Evolutionary conservation across 2,888 invertebrate species (phyloP), one percentile per base, ranked within the genome.

Genomic region (Polyommatus iphigenia): DNA sequence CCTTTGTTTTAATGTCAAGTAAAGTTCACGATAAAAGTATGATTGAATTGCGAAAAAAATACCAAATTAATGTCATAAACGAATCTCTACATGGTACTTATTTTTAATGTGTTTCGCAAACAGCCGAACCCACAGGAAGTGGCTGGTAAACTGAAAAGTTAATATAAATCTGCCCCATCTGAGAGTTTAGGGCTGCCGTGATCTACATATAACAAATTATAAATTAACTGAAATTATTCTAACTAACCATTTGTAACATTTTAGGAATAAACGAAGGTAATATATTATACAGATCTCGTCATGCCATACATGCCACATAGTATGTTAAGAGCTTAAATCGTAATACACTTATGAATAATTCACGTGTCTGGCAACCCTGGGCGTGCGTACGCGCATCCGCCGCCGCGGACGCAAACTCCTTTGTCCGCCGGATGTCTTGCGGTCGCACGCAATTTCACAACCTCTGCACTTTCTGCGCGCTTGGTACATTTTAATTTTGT

Each of bases 361-460:
- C 67, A 67, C 29, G 18, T 67, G 67, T 67, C 67, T 67, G 67
- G 67, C 67, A 67, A 67, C 67, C 67, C 67, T 67, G 29, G 15
- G 67, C 67, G 67, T 67, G 67, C 67, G 67, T 67, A 67, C 67
- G 86, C 84, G 88, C 89, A 89, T 88, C 50, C 75, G 50, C 75
- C 24, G 75, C 46, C 13, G 24, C 89, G 85, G 85, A 85, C 88
- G 85, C 84, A 82, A 81, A 87, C 87, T 87, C 88, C 87, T 90
- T 90, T 90, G 91, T 90, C 89, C 90, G 88, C 92, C 93, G 93
- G 93, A 93, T 91, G 92, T 92, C 92, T 93, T 94, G 93, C 88
- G 93, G 93, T 94, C 92, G 89, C 91, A 91, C 90, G 91, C 91
- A 91, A 92, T 93, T 93, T 93, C 92, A 91, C 91, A 91, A 92